Evolutionary conservation across 2,888 invertebrate species (phyloP).

Genomic region (Ophonus ardosiacus): DNA sequence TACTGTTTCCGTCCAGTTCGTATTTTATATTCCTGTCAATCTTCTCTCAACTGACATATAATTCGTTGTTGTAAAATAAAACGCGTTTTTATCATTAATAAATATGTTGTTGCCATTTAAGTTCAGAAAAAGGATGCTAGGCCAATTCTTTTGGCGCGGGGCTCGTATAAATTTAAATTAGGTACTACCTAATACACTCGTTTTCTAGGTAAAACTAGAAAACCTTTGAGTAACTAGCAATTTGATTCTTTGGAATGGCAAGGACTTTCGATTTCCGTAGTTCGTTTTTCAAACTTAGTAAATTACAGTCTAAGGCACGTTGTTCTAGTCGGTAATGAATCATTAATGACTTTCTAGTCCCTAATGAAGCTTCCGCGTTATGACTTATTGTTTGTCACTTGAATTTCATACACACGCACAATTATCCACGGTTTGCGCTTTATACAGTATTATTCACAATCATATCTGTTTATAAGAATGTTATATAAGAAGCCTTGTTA

Average conservation of each 20-base stretch:
- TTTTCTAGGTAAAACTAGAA: too few species aligned
- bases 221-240: too few species aligned
- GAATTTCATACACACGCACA: constrained; percentile 13
- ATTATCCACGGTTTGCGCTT: constrained; percentile 25
- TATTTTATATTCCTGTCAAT: too few species aligned
- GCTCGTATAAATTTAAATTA: too few species aligned
- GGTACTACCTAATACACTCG: too few species aligned
- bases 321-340: constrained; percentile 48
- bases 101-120: too few species aligned
- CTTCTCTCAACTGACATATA: too few species aligned
- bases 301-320: constrained; percentile 31
- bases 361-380: constrained; percentile 51
- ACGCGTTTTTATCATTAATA: too few species aligned
- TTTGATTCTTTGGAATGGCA: background rate
- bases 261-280: constrained; percentile 50
- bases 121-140: too few species aligned
- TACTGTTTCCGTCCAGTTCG: too few species aligned
- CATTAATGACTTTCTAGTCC: constrained; percentile 53
- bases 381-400: constrained; percentile 53
- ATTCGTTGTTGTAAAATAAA: too few species aligned
- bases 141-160: too few species aligned
- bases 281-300: constrained; percentile 34
- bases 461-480: background rate
- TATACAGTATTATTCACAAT: background rate
- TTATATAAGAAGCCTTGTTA: constrained; percentile 21